A percentile compares a stretch with the other conserved stretches of the same genome.
Conservation (phyloP, 2,113 vertebrate species). For the Cinclus cinclus region DNA sequence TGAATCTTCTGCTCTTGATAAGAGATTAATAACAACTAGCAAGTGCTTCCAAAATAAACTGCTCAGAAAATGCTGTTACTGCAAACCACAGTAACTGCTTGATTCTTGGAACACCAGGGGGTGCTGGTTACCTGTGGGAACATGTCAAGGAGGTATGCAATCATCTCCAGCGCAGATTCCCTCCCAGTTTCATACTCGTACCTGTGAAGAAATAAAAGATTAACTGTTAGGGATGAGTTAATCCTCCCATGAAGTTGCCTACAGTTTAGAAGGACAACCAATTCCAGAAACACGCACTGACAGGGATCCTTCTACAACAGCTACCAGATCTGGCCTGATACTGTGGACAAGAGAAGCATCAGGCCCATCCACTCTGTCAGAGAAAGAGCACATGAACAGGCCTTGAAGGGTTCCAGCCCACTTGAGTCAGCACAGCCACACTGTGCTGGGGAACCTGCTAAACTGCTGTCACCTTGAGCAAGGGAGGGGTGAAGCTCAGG, state of each 20-base stretch:
- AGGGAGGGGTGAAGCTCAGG: neutral
- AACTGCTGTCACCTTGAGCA: neutral
- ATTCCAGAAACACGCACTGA: neutral
- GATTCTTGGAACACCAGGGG: neutral
- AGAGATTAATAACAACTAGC: neutral
- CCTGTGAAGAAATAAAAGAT: slow-evolving; percentile 49
- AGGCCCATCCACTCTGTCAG: neutral
- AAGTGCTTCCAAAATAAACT: neutral
- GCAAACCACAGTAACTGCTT: neutral
- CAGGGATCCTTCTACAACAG: neutral
- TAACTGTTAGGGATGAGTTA: neutral
- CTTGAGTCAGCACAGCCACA: neutral
- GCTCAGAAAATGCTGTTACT: neutral
- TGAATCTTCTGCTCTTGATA: neutral
- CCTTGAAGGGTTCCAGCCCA: neutral
- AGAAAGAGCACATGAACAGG: neutral
- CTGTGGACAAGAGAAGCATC: neutral
- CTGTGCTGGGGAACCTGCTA: neutral
- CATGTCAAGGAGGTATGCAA: slow-evolving; percentile 85
- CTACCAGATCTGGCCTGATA: neutral
- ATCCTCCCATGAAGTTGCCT: neutral
- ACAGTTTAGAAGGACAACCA: neutral
- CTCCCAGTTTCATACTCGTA: slow-evolving; percentile 94
- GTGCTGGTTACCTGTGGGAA: slow-evolving; percentile 84
- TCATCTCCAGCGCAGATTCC: slow-evolving; percentile 91